Conservation (phyloP, 2,797 vertebrate species). For the Oreochromis grahami region DNA sequence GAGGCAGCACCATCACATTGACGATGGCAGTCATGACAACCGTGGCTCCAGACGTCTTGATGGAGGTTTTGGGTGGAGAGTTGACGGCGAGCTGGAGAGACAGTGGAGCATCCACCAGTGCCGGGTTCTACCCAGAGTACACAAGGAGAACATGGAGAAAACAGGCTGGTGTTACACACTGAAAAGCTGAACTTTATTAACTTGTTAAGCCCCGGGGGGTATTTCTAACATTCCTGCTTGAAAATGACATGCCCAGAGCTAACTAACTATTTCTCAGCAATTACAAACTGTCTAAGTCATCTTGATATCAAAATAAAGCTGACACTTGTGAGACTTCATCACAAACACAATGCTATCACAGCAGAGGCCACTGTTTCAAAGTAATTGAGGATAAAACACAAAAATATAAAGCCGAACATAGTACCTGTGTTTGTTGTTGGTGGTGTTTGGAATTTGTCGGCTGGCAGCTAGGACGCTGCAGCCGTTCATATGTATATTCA, state of each 20-base stretch:
- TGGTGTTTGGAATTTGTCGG: too few species aligned
- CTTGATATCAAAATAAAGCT: neutral
- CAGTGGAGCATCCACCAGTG: slow-evolving; percentile 82
- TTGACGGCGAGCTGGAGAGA: slow-evolving; percentile 81
- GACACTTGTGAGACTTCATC: neutral
- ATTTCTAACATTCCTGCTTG: neutral
- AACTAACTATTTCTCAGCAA: neutral
- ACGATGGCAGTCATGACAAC: slow-evolving; percentile 82
- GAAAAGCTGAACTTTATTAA: neutral
- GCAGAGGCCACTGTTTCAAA: neutral
- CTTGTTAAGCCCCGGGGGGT: neutral
- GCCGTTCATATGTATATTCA: too few species aligned
- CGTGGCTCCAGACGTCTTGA: slow-evolving; percentile 85
- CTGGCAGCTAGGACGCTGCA: too few species aligned
- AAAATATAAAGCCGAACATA: too few species aligned
- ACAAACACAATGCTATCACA: neutral
- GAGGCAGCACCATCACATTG: slow-evolving; percentile 80
- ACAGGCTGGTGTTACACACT: neutral
- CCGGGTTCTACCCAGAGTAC: slow-evolving; percentile 75
- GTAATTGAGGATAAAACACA: neutral
- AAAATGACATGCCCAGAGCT: neutral
- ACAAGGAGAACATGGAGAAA: neutral
- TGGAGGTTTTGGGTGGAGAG: slow-evolving; percentile 79
- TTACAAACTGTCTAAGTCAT: neutral
- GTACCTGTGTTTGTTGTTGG: too few species aligned